Base-by-base conservation (phyloP, 2,113 vertebrate species). In the Gnathonemus echidnorhynchus region DNA sequence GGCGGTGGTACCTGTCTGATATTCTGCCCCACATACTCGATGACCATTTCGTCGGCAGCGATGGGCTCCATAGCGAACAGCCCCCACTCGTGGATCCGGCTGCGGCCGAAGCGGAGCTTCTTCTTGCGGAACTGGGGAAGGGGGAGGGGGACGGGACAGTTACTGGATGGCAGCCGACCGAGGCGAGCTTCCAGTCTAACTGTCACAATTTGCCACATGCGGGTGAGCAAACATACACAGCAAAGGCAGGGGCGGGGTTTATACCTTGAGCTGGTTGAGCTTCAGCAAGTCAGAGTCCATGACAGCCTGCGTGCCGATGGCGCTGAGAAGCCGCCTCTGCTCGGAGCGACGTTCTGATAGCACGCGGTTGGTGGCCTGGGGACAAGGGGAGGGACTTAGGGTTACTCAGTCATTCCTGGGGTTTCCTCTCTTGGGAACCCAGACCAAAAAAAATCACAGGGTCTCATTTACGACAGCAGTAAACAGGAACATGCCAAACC, bases 51-150 rank as follows among this genome's bases (percentile, higher is more conserved):
- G 0, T 99, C 98, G 0, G 98, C 97, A 0, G 97, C 98, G 0
- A 99, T 99, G 84, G 98, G 97, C 92, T 98, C 98, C 98, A 99
- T 98, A 92, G 98, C 98, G 27, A 98, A 98, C 83, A 99, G 94
- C 0, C 98, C 98, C 98, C 98, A 99, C 92, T 99, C 98, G 0
- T 99, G 98, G 93, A 99, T 99, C 15, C 97, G 95, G 83, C 97
- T 98, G 91, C 98, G 97, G 5, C 98, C 97, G 4, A 99, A 99
- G 0, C 98, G 95, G 0, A 99, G 96, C 90, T 96, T 97, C 96
- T 99, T 99, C 93, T 99, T 99, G 2, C 98, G 97, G 95, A 98
- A 99, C 98, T 99, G 91, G 66, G 84, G 0, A 4, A 42, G 4
- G 45, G 45, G 45, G 31, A 35, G 27, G 46, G 5, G 5, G 70